These are phyloP conservation scores for Caenorhabditis sp. DNA, from an alignment of 2,888 invertebrate species.

Conservation along the genomic window DNA sequence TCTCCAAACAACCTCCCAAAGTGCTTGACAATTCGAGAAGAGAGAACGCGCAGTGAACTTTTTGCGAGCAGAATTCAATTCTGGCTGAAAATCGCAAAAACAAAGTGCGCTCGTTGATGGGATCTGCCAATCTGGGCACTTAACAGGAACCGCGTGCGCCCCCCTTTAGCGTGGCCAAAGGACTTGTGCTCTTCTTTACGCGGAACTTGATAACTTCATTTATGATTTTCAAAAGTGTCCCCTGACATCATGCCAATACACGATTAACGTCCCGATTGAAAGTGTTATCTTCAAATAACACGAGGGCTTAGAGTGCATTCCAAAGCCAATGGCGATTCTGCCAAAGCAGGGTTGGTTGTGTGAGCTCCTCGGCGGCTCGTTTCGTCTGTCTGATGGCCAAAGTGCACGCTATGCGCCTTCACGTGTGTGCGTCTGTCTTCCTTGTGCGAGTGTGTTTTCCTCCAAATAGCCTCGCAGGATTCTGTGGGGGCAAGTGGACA, in stretches of 20 bases:
- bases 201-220: too few relatives aligned
- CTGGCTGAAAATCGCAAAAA: slow-evolving; percentile 9
- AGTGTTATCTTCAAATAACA: too few relatives aligned
- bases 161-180: too few relatives aligned
- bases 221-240: too few relatives aligned
- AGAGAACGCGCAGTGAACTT: slow-evolving; percentile 16
- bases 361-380: neutral
- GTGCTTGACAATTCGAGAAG: slow-evolving; percentile 15
- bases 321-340: too few relatives aligned
- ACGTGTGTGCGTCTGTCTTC: slow-evolving; percentile 27
- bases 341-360: slow-evolving; percentile 25
- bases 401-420: slow-evolving; percentile 25
- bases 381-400: slow-evolving; percentile 31
- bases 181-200: too few relatives aligned
- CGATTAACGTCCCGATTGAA: too few relatives aligned
- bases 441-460: slow-evolving; percentile 10
- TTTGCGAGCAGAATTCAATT: slow-evolving; percentile 1
- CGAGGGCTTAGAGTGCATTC: neutral
- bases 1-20: slow-evolving; percentile 6
- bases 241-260: too few relatives aligned
- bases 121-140: neutral
- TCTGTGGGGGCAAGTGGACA: slow-evolving; percentile 5
- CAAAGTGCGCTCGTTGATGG: slow-evolving; percentile 5
- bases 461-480: neutral
- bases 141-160: too few relatives aligned